Conservation (phyloP, 64 coral and sea anemone genomes). For the Actinia tenebrosa region DNA sequence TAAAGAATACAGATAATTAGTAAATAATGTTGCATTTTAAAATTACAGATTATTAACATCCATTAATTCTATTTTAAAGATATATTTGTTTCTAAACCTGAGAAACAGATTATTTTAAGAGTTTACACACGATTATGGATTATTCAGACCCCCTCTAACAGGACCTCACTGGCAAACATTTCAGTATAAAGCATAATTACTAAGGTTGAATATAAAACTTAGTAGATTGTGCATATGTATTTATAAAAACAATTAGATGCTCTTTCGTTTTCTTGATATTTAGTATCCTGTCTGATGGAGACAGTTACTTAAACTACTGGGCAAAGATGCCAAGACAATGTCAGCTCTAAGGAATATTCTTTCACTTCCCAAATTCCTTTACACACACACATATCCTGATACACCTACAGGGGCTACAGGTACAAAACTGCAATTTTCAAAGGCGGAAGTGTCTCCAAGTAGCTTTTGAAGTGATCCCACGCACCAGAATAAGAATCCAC, state of each 20-base stretch:
- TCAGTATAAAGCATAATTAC: no score
- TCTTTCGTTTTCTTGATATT: not conserved
- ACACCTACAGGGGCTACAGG: no score
- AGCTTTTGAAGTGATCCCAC: not conserved
- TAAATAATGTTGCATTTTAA: no score
- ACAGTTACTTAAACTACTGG: not conserved
- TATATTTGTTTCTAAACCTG: no score
- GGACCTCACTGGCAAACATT: no score
- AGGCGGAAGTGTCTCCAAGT: not conserved
- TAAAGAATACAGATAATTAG: no score
- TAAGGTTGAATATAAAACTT: no score
- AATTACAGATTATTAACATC: no score
- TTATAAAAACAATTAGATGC: not conserved
- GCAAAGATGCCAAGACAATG: not conserved
- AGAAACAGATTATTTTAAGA: no score
- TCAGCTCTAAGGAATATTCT: not conserved
- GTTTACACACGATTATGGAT: no score
- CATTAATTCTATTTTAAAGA: no score
- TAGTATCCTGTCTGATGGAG: not conserved
- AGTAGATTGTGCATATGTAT: not conserved
- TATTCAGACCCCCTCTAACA: no score
- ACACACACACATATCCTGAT: not conserved
- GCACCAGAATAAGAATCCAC: not conserved
- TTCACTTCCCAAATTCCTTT: not conserved
- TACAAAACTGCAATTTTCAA: not conserved